Base-by-base conservation (phyloP, 2,888 invertebrate genomes). In the Dorcus parallelipipedus region DNA sequence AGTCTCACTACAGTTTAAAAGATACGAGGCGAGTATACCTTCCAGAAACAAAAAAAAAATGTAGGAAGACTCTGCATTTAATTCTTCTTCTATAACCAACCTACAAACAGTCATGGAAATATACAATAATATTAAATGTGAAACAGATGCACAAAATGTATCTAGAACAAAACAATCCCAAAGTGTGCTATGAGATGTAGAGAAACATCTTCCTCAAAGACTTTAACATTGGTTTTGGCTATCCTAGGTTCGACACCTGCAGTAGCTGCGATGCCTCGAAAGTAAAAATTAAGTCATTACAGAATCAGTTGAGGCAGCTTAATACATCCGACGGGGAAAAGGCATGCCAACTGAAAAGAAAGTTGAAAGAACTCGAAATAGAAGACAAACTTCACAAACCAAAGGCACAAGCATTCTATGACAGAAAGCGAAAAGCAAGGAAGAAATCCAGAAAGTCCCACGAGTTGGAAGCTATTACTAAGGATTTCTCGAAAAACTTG, bases 151-250 rank as follows among this genome's bases (percentile, higher is more conserved):
- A 50, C 38, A 9, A 49, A 42, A 10, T 55, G 26, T 55, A 48
- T 42, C 49, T 40, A 50, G 6, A 43, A n/a, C 3, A 26, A 23
- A 20, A 9, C 9, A 14, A 33, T 39, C n/a, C 9, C 38, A 49
- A 10, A 39, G 54, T 49, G 9, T 26, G 10, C 14, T 41, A 49
- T 42, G 55, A 55, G 17, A 49, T 26, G 20, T 50, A 55, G 3
- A 40, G 55, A 26, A 55, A 55, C 17, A 49, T 55, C 42, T 55
- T 50, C 38, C 14, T 55, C 9, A 55, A 55, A 50, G 33, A 55
- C 17, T 49, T 55, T 38, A 49, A 55, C 41, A 41, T 2, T 41
- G 41, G 41, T 41, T 41, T 41, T 41, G 41, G 41, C 41, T 41
- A 41, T 41, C 26, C 49, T n/a, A 41, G 50, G 33, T 50, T 38